These are phyloP conservation scores for Xerus rutilus DNA, from an alignment of 2,797 vertebrate genomes.

Conservation along the genomic window DNA sequence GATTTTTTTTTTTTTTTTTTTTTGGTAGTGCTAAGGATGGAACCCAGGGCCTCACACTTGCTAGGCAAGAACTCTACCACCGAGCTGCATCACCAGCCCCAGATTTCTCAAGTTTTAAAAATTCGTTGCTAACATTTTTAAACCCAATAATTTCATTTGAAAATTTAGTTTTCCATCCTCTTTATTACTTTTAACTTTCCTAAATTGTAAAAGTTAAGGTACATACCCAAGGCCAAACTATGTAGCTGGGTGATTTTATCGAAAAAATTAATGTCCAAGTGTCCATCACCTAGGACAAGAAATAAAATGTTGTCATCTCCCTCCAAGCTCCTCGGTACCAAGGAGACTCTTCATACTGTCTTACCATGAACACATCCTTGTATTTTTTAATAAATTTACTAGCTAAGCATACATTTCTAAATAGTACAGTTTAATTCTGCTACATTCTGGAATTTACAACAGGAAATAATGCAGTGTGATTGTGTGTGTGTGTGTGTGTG, in stretches of 20 bases:
- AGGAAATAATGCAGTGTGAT: slow-evolving; percentile 7
- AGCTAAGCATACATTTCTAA: background rate
- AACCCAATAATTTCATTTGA: slow-evolving; percentile 12
- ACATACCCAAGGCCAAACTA: background rate
- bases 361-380: background rate
- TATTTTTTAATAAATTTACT: background rate
- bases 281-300: background rate
- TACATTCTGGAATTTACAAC: background rate
- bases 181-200: background rate
- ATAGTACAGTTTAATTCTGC: slow-evolving; percentile 21
- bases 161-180: background rate
- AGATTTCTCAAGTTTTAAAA: background rate
- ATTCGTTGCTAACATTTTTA: background rate
- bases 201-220: background rate
- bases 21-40: no score
- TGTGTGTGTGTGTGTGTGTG: background rate
- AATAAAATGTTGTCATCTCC: background rate
- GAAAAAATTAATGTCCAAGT: background rate
- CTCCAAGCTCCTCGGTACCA: background rate
- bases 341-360: background rate
- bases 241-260: background rate
- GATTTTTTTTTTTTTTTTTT: background rate
- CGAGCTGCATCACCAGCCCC: no score
- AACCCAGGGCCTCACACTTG: no score
- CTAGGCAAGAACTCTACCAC: no score